Conservation (phyloP, 2,888 invertebrate species). For the Kuschelorhynchus macadamiae region DNA sequence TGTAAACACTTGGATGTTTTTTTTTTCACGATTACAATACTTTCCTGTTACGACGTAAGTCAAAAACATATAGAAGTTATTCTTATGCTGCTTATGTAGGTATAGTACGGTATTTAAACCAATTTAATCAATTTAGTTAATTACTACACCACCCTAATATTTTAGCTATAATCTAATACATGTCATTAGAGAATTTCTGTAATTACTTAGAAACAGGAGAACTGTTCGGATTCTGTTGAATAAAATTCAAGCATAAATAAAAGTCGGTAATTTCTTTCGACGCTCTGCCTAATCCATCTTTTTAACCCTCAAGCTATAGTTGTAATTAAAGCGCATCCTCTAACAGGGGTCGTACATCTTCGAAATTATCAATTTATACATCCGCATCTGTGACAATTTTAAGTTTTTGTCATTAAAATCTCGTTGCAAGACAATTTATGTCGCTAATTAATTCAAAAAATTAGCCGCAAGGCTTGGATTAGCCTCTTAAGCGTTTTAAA, state of each 20-base stretch:
- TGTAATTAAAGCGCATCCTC: constrained; percentile 64
- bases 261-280: constrained; percentile 55
- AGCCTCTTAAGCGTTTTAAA: constrained; percentile 44
- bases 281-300: constrained; percentile 64
- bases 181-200: constrained; percentile 27
- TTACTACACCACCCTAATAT: not conserved
- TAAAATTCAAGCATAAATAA: constrained; percentile 50
- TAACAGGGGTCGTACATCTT: constrained; percentile 67
- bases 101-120: too few relatives aligned
- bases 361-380: constrained; percentile 67
- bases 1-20: too few relatives aligned
- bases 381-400: constrained; percentile 69
- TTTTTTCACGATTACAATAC: too few relatives aligned
- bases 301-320: constrained; percentile 59
- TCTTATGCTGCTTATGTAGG: too few relatives aligned
- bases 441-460: constrained; percentile 67
- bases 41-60: too few relatives aligned
- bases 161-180: constrained; percentile 8
- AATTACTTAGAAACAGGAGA: constrained; percentile 37
- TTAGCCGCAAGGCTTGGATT: constrained; percentile 60
- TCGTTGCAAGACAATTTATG: constrained; percentile 66
- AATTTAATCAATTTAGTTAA: too few relatives aligned
- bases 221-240: constrained; percentile 37
- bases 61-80: too few relatives aligned
- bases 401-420: constrained; percentile 69